These are phyloP conservation scores for Amphiprion ocellaris DNA, from an alignment of 2,113 vertebrate genomes.

Conservation along the genomic window DNA sequence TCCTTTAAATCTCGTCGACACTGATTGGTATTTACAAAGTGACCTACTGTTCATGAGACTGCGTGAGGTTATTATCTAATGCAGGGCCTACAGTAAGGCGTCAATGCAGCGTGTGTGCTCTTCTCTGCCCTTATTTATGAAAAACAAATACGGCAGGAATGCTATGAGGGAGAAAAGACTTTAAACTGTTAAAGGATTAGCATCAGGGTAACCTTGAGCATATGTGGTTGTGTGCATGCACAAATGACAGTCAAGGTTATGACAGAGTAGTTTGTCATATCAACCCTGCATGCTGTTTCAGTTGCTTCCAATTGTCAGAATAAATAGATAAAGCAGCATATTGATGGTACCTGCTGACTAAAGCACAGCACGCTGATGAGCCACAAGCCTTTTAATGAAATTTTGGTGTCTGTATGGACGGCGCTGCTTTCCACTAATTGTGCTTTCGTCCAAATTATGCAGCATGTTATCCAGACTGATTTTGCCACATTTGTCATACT, in stretches of 20 bases:
- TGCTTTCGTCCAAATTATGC: background rate
- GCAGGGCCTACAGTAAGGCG: background rate
- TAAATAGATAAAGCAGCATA: conserved; percentile 40
- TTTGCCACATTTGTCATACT: conserved; percentile 2
- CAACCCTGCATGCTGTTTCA: conserved; percentile 23
- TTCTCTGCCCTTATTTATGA: background rate
- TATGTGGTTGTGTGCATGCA: background rate
- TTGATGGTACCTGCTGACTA: conserved; percentile 49
- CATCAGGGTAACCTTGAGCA: background rate
- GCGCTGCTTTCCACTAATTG: conserved; percentile 22
- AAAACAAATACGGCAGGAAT: background rate
- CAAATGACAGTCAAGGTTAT: conserved; percentile 38
- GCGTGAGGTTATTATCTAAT: background rate
- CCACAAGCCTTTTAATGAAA: conserved; percentile 11
- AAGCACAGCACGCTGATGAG: conserved; percentile 28
- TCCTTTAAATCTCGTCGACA: background rate
- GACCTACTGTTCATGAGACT: background rate
- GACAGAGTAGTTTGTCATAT: conserved; percentile 53
- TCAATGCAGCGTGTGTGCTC: background rate
- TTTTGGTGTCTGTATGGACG: conserved; percentile 11
- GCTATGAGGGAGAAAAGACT: too few species aligned
- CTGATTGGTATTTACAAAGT: background rate
- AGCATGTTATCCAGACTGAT: conserved; percentile 16
- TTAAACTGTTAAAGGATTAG: background rate
- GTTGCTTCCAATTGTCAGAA: conserved; percentile 36